Conservation (phyloP, 53 echinoderm and acorn worm genomes). For the Temnopleurus reevesii region DNA sequence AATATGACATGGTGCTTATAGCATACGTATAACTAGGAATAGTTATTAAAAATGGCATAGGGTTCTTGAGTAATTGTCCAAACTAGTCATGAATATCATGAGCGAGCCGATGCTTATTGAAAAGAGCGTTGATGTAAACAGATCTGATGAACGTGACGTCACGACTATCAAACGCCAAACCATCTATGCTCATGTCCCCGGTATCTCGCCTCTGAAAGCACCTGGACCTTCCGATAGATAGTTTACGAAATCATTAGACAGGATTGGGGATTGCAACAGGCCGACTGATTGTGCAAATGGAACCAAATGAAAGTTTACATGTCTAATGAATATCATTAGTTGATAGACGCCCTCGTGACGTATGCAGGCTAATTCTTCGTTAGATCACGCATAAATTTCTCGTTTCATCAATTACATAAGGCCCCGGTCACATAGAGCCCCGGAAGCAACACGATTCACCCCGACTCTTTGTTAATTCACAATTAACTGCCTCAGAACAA, state of each 20-base stretch:
- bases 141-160: not conserved
- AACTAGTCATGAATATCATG: not conserved
- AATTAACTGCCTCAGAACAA: too few relatives aligned
- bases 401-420: not conserved
- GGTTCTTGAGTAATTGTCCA: too few relatives aligned
- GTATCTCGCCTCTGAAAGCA: not conserved
- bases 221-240: not conserved
- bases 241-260: not conserved
- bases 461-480: too few relatives aligned
- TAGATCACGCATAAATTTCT: not conserved
- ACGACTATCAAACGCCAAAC: not conserved
- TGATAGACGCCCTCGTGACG: not conserved
- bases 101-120: not conserved
- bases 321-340: not conserved
- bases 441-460: too few relatives aligned
- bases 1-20: too few relatives aligned
- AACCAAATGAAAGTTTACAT: not conserved
- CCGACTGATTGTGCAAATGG: not conserved
- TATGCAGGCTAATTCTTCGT: not conserved
- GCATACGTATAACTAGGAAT: too few relatives aligned
- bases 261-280: too few relatives aligned
- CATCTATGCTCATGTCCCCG: too few relatives aligned
- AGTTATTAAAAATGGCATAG: too few relatives aligned
- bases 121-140: not conserved
- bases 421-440: too few relatives aligned